Base-by-base conservation (phyloP, 2,888 invertebrate genomes). In the Oxyteleia sp. region DNA sequence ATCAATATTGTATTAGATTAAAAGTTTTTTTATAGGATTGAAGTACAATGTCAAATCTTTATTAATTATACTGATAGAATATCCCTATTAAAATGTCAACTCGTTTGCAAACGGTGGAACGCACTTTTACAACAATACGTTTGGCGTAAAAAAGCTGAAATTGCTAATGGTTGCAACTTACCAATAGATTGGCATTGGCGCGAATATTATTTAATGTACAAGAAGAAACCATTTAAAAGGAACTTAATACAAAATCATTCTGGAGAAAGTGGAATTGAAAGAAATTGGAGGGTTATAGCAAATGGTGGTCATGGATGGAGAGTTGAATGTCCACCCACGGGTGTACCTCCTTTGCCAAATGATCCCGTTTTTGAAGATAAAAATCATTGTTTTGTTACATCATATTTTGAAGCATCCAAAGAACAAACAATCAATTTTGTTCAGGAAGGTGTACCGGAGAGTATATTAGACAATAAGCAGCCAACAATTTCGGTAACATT, bases 71-170 rank as follows among this genome's bases (percentile, higher is more conserved):
- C 94, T 1, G 93, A 94, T 75, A 86, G 92, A 2, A 88, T 91
- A 59, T 89, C 94, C 15, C 84, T 95, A 0, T 75, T 94, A 8
- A 92, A 89, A n/a, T 93, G 93, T 83, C 93, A 94, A 63, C 84
- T 93, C 38, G 95, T 95, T 0, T 95, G 95, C 84, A 94, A 93
- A 86, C 91, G 91, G 43, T 95, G 95, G 95, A 93, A 93, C 69
- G 88, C 90, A 20, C 84, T 95, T 20, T 93, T 94, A 20, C 93
- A 93, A 85, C 92, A 82, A 35, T 91, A 93, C 10, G 90, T 94
- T 4, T 94, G 94, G 94, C 91, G 92, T n/a, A 89, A 91, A 49
- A 94, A 93, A 81, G 92, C 92, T 1, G 91, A 93, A 84, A 71
- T 84, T 35, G 83, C 87, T 13, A 38, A 90, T 11, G 85, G 83